These are phyloP conservation scores for Drosophila sturtevanti DNA, from an alignment of 1,140 invertebrate species.

Conservation along the genomic window DNA sequence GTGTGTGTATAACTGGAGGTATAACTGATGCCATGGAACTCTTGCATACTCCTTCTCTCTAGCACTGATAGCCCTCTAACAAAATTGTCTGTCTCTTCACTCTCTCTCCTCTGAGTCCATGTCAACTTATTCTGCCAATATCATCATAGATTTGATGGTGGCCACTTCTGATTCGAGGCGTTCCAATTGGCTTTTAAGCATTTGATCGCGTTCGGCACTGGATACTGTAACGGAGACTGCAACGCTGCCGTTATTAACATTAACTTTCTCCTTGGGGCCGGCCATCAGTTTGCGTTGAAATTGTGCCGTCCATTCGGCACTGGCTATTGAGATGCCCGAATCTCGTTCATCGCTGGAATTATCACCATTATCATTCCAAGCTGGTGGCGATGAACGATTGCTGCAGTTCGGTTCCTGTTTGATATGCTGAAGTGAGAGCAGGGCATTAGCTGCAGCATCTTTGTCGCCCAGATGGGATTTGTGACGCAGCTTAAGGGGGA, in stretches of 20 bases:
- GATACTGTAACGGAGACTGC: conserved; percentile 39
- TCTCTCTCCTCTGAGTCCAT: conserved; percentile 55
- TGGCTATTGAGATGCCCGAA: conserved; percentile 92
- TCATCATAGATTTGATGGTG: conserved; percentile 91
- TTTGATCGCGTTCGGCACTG: conserved; percentile 84
- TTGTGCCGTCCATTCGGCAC: conserved; percentile 85
- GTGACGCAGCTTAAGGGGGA: conserved; percentile 95
- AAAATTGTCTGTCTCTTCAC: conserved; percentile 65
- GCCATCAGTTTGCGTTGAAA: conserved; percentile 69
- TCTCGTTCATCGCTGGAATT: conserved; percentile 94
- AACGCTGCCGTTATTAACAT: background rate
- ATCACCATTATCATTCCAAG: conserved; percentile 91
- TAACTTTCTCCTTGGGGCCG: conserved; percentile 42
- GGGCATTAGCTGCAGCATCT: conserved; percentile 91
- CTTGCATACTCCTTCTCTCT: conserved; percentile 5
- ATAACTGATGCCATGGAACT: background rate
- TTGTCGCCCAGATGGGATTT: conserved; percentile 95
- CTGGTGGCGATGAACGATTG: conserved; percentile 86
- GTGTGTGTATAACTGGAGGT: too few species aligned
- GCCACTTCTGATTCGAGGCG: conserved; percentile 95
- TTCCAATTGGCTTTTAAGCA: conserved; percentile 92
- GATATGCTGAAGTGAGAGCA: conserved; percentile 90
- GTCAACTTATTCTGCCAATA: conserved; percentile 72
- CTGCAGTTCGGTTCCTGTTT: conserved; percentile 91
- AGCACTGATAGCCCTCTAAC: conserved; percentile 26